phyloP scores from a whole-genome alignment of 2,888 invertebrate species.

The Pantelozetes paolii region DNA sequence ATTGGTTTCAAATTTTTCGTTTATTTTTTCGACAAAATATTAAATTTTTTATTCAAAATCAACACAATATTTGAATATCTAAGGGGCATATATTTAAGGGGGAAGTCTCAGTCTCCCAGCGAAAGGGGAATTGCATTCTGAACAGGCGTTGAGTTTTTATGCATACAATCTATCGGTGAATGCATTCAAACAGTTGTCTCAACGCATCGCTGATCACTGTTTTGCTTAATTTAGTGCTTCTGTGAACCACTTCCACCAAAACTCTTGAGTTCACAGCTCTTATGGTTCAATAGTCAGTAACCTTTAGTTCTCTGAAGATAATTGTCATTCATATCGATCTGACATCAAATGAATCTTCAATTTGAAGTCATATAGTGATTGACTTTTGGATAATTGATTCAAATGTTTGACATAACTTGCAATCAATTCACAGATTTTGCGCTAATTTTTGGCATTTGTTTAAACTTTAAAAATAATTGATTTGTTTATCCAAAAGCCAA shows the following conservation, averaged over 20 bases:
- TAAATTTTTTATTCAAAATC: too few relatives aligned
- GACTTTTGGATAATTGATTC: not conserved
- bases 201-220: conserved; percentile 1
- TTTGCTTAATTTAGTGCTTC: conserved; percentile 32
- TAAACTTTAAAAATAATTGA: not conserved
- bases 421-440: not conserved
- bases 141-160: not conserved
- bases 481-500: not conserved
- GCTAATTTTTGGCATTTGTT: not conserved
- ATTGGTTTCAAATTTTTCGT: too few relatives aligned
- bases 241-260: conserved; percentile 23
- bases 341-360: not conserved
- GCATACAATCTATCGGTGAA: too few relatives aligned
- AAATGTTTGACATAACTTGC: not conserved
- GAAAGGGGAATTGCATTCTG: too few relatives aligned
- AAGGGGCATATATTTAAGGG: too few relatives aligned
- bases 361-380: not conserved
- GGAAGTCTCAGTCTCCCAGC: too few relatives aligned
- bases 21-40: too few relatives aligned
- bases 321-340: not conserved
- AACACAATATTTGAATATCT: too few relatives aligned
- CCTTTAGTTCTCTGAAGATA: not conserved
- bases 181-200: not conserved
- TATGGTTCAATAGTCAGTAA: conserved; percentile 17
- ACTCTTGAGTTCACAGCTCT: conserved; percentile 14